Conservation (phyloP, 2,888 invertebrate species). For the Frankliniella fusca region DNA sequence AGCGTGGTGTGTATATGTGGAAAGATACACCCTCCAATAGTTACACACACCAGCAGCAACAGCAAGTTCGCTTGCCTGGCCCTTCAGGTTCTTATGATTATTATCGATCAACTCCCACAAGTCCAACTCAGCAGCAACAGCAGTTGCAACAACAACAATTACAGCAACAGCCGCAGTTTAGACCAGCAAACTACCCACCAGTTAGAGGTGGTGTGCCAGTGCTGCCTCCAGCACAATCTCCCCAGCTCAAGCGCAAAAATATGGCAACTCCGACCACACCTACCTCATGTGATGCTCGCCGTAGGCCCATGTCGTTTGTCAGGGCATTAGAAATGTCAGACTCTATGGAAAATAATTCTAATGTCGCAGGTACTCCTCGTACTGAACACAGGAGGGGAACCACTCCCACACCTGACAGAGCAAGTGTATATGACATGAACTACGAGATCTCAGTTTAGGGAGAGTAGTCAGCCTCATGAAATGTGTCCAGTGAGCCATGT, state of each 20-base stretch:
- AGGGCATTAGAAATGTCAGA: constrained; percentile 86
- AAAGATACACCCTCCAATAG: constrained; percentile 70
- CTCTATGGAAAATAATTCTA: constrained; percentile 59
- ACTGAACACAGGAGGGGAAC: constrained; percentile 48
- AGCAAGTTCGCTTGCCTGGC: constrained; percentile 43
- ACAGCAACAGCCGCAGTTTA: constrained; percentile 48
- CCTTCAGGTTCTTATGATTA: constrained; percentile 47
- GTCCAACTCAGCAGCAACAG: constrained; percentile 58
- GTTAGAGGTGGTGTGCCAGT: constrained; percentile 65
- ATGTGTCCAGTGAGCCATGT: constrained; percentile 13
- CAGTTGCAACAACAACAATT: constrained; percentile 45
- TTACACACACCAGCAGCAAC: constrained; percentile 48
- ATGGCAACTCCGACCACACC: constrained; percentile 48
- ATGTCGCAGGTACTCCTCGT: constrained; percentile 50
- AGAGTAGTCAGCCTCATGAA: constrained; percentile 35
- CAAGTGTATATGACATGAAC: constrained; percentile 90
- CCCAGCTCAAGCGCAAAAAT: constrained; percentile 56
- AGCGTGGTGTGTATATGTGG: constrained; percentile 75
- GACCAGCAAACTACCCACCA: constrained; percentile 46
- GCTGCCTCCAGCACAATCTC: constrained; percentile 58
- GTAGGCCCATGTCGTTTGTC: constrained; percentile 83
- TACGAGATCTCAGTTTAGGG: constrained; percentile 91
- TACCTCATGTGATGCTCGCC: constrained; percentile 50
- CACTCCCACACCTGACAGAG: constrained; percentile 71
- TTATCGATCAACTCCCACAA: constrained; percentile 69